These are phyloP conservation scores for Neomorphus geoffroyi DNA, from an alignment of 2,797 vertebrate genomes.

Conservation along the genomic window DNA sequence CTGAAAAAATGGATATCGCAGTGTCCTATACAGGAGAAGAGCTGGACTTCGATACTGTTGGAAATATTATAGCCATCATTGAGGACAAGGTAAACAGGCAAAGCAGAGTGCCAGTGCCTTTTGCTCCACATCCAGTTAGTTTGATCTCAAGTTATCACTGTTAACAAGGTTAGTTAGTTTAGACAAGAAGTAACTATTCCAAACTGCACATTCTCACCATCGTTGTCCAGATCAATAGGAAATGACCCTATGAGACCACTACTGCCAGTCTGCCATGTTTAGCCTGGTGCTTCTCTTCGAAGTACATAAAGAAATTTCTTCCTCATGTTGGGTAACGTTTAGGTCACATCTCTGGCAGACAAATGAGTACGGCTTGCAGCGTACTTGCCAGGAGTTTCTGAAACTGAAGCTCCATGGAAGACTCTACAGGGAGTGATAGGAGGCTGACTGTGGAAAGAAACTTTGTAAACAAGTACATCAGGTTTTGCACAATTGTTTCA, in stretches of 20 bases:
- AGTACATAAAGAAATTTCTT: not conserved
- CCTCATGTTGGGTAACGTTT: not conserved
- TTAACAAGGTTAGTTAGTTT: not conserved
- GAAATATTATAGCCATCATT: slow-evolving; percentile 97
- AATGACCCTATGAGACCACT: not conserved
- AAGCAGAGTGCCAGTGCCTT: not conserved
- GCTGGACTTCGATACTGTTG: slow-evolving; percentile 94
- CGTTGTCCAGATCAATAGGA: not conserved
- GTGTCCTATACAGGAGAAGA: slow-evolving; percentile 93
- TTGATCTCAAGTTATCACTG: not conserved
- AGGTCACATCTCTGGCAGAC: not conserved
- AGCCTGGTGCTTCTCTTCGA: not conserved
- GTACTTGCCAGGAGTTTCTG: not conserved
- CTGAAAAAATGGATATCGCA: slow-evolving; percentile 87
- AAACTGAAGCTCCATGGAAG: not conserved
- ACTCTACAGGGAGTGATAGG: not conserved
- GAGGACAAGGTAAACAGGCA: slow-evolving; percentile 88
- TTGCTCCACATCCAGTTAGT: not conserved
- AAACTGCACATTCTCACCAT: not conserved
- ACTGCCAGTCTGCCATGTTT: not conserved
- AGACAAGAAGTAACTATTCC: not conserved
- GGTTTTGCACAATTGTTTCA: not conserved
- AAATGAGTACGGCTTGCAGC: not conserved
- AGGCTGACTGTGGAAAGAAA: not conserved
- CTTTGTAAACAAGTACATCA: not conserved